Evolutionary conservation across 2,113 vertebrate species (phyloP).

Genomic region (Vidua chalybeata): DNA sequence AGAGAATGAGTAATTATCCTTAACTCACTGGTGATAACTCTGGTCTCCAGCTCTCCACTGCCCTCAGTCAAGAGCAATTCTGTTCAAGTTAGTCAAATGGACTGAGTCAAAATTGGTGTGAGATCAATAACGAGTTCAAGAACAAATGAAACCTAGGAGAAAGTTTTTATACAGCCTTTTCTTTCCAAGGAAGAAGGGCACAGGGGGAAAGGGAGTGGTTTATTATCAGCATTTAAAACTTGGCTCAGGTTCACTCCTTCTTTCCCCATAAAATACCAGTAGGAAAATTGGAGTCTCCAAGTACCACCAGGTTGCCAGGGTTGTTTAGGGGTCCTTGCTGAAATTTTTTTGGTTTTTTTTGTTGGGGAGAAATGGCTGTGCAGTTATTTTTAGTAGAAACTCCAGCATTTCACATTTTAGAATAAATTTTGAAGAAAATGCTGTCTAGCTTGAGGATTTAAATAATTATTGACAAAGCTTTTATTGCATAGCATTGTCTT

Average conservation of each 20-base stretch:
- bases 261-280: background rate
- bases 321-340: background rate
- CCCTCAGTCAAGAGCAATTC: background rate
- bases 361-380: accelerated
- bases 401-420: background rate
- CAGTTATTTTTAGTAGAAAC: conserved; percentile 2
- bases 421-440: conserved; percentile 2
- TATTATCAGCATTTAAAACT: background rate
- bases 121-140: conserved; percentile 1
- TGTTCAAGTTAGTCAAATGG: background rate
- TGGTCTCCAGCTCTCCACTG: background rate
- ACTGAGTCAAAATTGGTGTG: background rate
- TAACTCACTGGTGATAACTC: background rate
- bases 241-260: background rate
- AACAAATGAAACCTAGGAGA: background rate
- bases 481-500: background rate
- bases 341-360: background rate
- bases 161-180: background rate
- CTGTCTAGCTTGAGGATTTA: conserved; percentile 17
- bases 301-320: background rate
- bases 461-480: background rate
- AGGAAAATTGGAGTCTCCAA: background rate
- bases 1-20: background rate
- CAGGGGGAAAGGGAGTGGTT: background rate
- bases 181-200: background rate